Conservation (phyloP, 2,888 invertebrate genomes). For the Tenthredo mesomela region DNA sequence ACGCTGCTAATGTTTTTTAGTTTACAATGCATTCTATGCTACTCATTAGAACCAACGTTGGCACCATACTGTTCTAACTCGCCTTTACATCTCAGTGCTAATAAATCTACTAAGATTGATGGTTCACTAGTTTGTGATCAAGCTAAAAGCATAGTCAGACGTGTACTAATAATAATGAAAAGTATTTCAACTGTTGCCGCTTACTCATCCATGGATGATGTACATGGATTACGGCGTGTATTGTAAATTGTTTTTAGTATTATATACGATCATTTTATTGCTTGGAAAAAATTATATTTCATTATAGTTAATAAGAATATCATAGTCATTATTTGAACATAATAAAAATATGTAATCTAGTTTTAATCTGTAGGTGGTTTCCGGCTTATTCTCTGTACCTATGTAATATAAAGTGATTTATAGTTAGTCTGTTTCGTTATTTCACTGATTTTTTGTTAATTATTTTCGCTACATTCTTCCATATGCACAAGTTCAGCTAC, state of each 20-base stretch:
- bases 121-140: conserved; percentile 1
- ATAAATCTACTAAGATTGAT: conserved; percentile 17
- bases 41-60: not conserved
- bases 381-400: conserved; percentile 51
- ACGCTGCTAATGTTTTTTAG: conserved; percentile 26
- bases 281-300: conserved; percentile 45
- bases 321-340: conserved; percentile 43
- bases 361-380: conserved; percentile 49
- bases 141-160: conserved; percentile 14
- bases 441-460: not conserved
- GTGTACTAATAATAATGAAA: conserved; percentile 27
- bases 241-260: conserved; percentile 56
- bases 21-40: not conserved
- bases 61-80: not conserved
- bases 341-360: conserved; percentile 50
- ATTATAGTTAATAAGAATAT: conserved; percentile 36
- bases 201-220: conserved; percentile 33
- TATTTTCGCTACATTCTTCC: not conserved
- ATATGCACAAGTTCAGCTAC: not conserved
- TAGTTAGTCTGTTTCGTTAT: conserved; percentile 24
- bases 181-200: conserved; percentile 53
- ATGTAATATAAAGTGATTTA: conserved; percentile 39
- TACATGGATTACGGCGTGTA: conserved; percentile 55
- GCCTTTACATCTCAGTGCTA: not conserved
- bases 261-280: conserved; percentile 59